Base-by-base conservation (phyloP, 2,888 invertebrate genomes). In the Gymnocheta viridis region DNA sequence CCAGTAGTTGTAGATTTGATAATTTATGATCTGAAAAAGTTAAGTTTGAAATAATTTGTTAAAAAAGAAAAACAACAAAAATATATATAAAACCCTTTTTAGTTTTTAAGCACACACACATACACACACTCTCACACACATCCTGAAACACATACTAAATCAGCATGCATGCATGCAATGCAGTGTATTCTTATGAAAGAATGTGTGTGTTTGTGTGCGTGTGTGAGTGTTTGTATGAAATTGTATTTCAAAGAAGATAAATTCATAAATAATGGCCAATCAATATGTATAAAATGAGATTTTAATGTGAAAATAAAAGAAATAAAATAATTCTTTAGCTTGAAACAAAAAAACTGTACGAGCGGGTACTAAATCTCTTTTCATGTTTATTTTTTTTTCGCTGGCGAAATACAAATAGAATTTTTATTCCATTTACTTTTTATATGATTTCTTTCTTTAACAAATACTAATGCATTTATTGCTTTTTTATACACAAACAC, bases 21-120 rank as follows among this genome's bases (percentile, higher is more conserved):
- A 85, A 86, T 85, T 86, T 86, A 86, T 86, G 84, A 85, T 82
- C 88, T 88, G 87, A 85, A 84, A 85, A 85, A 85, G 73, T 84
- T 84, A 81, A 84, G 84, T 84, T 78, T 69, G 27, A 84, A 84
- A 84, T 84, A 81, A 84, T 84, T 84, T 81, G 82, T 67, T 74
- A 76, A 76, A 82, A 69, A 51, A 47, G 56, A n/a, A 82, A 62
- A 74, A 84, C 44, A 54, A 56, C 32, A 7, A 82, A 87, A 85
- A 60, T 60, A 35, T 14, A 49, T 38, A 9, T 9, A 5, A 67
- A 56, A 67, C 58, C 47, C 54, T 67, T 58, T 76, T 44, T 44
- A 74, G 74, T 64, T 51, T 41, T 54, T 41, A 41, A 76, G 29
- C 47, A 35, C 66, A 17, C 6, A 60, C 32, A 24, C 24, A 54